phyloP scores from a whole-genome alignment of 2,888 invertebrate genomes.

The Perizoma flavofasciatum region DNA sequence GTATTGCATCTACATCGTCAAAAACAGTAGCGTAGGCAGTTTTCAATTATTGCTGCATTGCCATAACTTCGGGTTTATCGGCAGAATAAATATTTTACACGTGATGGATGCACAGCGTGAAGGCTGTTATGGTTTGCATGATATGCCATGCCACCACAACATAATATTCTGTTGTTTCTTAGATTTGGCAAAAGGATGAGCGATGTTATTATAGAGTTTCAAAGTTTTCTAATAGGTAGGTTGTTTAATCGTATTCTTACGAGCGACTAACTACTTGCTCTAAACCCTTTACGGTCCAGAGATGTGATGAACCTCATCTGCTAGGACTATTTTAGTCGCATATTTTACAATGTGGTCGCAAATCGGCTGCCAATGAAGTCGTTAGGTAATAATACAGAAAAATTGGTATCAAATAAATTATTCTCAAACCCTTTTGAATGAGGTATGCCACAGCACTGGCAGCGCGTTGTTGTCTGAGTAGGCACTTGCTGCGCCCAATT shows the following conservation, averaged over 20 bases:
- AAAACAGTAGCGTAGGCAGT: constrained; percentile 38
- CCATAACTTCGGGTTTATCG: constrained; percentile 58
- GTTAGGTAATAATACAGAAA: too few species aligned
- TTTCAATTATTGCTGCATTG: constrained; percentile 56
- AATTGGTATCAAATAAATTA: neutral
- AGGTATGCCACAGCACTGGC: neutral
- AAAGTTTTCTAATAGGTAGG: too few species aligned
- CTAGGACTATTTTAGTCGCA: too few species aligned
- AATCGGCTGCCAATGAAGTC: too few species aligned
- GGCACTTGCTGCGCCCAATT: neutral
- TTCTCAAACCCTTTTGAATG: neutral
- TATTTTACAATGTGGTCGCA: too few species aligned
- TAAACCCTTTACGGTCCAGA: too few species aligned
- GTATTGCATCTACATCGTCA: constrained; percentile 12
- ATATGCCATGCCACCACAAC: too few species aligned
- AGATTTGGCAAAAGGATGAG: too few species aligned
- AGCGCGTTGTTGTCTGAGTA: neutral
- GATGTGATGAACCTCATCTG: too few species aligned
- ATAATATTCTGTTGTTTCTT: neutral
- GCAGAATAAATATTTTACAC: constrained; percentile 50
- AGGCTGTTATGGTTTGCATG: neutral
- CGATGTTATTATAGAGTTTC: too few species aligned
- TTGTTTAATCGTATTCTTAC: too few species aligned
- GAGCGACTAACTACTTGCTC: too few species aligned
- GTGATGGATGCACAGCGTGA: constrained; percentile 39